A percentile compares a stretch with the other conserved stretches of the same genome.
phyloP scores from a whole-genome alignment of 2,113 vertebrate species.

The Grammomys dolichurus region DNA sequence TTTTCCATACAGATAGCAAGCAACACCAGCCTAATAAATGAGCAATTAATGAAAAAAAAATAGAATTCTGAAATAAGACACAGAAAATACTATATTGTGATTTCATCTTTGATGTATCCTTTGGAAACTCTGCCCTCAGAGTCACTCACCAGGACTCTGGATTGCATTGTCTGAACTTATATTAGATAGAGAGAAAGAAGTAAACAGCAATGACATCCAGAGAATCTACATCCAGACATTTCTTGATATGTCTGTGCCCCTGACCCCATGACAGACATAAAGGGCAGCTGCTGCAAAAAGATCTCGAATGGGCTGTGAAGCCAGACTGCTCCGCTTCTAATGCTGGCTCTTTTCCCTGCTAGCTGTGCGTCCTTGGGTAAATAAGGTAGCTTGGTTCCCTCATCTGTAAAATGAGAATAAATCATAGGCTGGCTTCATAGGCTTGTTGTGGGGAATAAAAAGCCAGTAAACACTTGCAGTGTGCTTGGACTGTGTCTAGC shows the following conservation, averaged over 20 bases:
- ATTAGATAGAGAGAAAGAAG: background rate
- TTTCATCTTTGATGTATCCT: background rate
- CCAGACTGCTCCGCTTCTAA: background rate
- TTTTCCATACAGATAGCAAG: constrained; percentile 18
- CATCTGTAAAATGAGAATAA: constrained; percentile 51
- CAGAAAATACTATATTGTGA: constrained; percentile 20
- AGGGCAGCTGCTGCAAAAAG: background rate
- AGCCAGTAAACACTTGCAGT: background rate
- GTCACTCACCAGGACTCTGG: background rate
- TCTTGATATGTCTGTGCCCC: accelerated
- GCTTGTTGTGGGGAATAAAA: background rate
- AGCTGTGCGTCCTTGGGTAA: background rate
- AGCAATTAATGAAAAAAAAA: constrained; percentile 1
- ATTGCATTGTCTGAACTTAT: background rate
- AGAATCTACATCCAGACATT: background rate
- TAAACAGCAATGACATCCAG: background rate
- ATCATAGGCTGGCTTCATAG: background rate
- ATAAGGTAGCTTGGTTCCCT: background rate
- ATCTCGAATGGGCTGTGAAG: background rate
- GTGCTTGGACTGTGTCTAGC: background rate
- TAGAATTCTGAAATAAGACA: background rate
- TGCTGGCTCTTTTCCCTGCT: background rate
- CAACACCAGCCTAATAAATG: background rate
- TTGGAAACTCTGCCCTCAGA: background rate
- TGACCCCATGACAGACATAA: background rate